Evolutionary conservation across 92 coral and sea anemone genomes (phyloP).

Genomic region (Pocillopora meandrina): DNA sequence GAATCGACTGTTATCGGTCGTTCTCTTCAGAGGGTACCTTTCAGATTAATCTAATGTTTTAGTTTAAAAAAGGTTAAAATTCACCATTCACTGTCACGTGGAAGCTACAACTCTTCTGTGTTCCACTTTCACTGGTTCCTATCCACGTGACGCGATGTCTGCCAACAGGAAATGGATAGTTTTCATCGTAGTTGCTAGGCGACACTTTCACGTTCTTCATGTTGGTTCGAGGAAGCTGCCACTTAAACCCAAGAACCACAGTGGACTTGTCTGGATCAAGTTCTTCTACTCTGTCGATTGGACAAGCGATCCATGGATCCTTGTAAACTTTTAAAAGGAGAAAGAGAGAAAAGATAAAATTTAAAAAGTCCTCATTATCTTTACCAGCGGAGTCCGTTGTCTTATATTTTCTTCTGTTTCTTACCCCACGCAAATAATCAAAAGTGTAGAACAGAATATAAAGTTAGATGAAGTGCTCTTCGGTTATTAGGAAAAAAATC

Average conservation of each 20-base stretch:
- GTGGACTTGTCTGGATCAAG: conserved; percentile 68
- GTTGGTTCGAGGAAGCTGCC: conserved; percentile 88
- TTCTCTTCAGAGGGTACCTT: too few relatives aligned
- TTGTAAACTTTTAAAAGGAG: conserved; percentile 62
- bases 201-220: conserved; percentile 77
- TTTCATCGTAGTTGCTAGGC: conserved; percentile 76
- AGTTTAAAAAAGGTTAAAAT: background rate
- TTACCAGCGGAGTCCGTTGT: too few relatives aligned
- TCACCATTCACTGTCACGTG: conserved; percentile 83
- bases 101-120: conserved; percentile 77
- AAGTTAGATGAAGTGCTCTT: too few relatives aligned
- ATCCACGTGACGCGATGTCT: conserved; percentile 91
- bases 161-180: conserved; percentile 92
- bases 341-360: background rate
- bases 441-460: too few relatives aligned
- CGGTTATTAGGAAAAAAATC: too few relatives aligned
- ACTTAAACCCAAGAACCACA: conserved; percentile 76
- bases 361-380: background rate
- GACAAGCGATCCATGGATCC: conserved; percentile 96
- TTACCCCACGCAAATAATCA: too few relatives aligned
- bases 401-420: too few relatives aligned
- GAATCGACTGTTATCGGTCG: too few relatives aligned
- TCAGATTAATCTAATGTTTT: too few relatives aligned
- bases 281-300: conserved; percentile 72
- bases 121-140: conserved; percentile 80